Evolutionary conservation across 2,888 invertebrate genomes (phyloP).

Genomic region (Pseudoips prasinana): DNA sequence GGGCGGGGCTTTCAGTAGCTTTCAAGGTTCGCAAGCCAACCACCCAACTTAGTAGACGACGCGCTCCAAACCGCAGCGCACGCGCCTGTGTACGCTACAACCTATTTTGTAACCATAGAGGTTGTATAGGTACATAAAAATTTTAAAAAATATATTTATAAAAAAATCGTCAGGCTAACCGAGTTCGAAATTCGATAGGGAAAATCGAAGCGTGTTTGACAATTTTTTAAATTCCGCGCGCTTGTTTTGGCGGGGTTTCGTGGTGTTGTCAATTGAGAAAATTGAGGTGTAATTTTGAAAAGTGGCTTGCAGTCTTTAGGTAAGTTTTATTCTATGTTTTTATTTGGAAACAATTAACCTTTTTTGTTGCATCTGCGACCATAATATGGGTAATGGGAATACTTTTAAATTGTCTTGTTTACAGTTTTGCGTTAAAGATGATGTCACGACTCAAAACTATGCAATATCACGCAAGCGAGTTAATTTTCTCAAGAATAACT

Average conservation of each 20-base stretch:
- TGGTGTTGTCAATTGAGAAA: slow-evolving; percentile 45
- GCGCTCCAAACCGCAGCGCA: slow-evolving; percentile 60
- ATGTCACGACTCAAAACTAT: too few species aligned
- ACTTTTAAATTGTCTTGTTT: too few species aligned
- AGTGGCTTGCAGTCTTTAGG: slow-evolving; percentile 39
- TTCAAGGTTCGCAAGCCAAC: slow-evolving; percentile 61
- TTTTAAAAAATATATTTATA: too few species aligned
- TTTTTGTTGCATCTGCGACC: too few species aligned
- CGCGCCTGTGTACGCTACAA: slow-evolving; percentile 62
- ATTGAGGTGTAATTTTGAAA: slow-evolving; percentile 34
- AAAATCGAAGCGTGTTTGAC: slow-evolving; percentile 43
- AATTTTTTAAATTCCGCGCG: slow-evolving; percentile 48
- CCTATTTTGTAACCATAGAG: slow-evolving; percentile 66
- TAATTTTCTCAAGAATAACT: too few species aligned
- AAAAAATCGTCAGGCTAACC: slow-evolving; percentile 22
- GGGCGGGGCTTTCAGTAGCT: slow-evolving; percentile 69
- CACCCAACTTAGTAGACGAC: slow-evolving; percentile 54
- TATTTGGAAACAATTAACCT: too few species aligned
- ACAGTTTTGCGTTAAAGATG: too few species aligned
- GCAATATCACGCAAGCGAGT: too few species aligned
- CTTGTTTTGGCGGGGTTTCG: slow-evolving; percentile 47
- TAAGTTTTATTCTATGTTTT: slow-evolving; percentile 38
- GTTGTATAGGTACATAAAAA: slow-evolving; percentile 53
- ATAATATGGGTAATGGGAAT: too few species aligned
- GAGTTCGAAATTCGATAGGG: slow-evolving; percentile 35